Evolutionary conservation across 2,888 invertebrate genomes (phyloP), one percentile per base, ranked within the genome.

Genomic region (Halocaridina rubra): DNA sequence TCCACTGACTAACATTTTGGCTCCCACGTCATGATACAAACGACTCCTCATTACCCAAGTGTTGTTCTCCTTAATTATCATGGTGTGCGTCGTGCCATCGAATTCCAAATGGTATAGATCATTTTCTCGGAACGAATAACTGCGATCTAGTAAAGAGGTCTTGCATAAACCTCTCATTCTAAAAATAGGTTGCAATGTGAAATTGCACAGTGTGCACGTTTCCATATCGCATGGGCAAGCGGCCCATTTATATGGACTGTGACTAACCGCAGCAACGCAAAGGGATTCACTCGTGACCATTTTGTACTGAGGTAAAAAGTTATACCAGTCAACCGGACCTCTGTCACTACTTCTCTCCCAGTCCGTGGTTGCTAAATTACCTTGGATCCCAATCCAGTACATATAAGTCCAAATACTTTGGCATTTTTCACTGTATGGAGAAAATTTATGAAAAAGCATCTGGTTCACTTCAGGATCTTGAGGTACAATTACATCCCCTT

Each of bases 21-120:
- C 82, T 4, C 19, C 59, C 16, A 84, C 29, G 39, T 72, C 30
- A 1, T 71, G 64, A 27, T 84, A 78, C 0, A 84, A 46, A 16
- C 82, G 78, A 16, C 82, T 84, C 59, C 78, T 72, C 82, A 84
- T 84, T 7, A 84, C n/a, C 82, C 82, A 84, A 10, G 78, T 61
- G 16, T 13, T 19, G 61, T 72, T 61, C 5, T 30, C 1, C 10
- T 29, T 10, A 22, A 39, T 29, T 29, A 84, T 84, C 22, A 78
- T n/a, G 3, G 77, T 29, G 77, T 84, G 82, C 7, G 46, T 29
- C 53, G 46, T 5, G 3, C 82, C 82, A 32, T 78, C 82, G 19
- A 84, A 84, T 0, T 64, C 19, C 7, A 78, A 24, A 8, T 72
- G 8, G 29, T 57, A 71, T 61, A 72, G 19, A 13, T 33, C 22